Percentiles rank a stretch among this genome's conserved stretches.
Conservation (phyloP, 2,113 vertebrate genomes). For the Tenebrosternarchus preto region DNA sequence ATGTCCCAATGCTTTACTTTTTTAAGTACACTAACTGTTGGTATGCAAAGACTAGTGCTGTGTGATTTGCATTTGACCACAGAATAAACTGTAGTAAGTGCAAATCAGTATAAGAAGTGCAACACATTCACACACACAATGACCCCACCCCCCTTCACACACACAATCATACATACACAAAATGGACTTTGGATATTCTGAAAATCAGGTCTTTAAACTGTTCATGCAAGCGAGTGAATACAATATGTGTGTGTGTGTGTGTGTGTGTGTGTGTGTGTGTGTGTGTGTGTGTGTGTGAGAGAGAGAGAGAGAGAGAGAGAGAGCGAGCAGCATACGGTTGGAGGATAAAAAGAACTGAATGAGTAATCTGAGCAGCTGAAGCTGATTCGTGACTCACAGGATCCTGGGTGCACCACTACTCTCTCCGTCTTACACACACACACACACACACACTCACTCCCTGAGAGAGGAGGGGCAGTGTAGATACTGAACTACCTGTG, state of each 20-base stretch:
- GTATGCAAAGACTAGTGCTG: constrained; percentile 19
- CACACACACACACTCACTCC: constrained; percentile 10
- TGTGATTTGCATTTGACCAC: constrained; percentile 16
- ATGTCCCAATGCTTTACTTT: no score
- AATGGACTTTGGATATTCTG: no score
- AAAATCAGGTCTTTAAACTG: no score
- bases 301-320: background rate
- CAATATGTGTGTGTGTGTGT: background rate
- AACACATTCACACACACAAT: no score
- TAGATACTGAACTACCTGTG: constrained; percentile 46
- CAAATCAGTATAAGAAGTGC: background rate
- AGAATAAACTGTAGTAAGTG: background rate
- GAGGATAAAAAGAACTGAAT: constrained; percentile 16
- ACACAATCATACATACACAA: no score
- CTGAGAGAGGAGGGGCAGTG: constrained; percentile 39
- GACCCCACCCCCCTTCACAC: no score
- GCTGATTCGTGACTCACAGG: constrained; percentile 48
- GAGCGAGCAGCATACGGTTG: background rate
- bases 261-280: no score
- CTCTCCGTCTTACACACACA: background rate
- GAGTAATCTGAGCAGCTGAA: constrained; percentile 30
- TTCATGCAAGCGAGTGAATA: no score
- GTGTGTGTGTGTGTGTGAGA: background rate
- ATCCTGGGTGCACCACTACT: constrained; percentile 25
- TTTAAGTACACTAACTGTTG: background rate